These are phyloP conservation scores for Lasiurus cinereus DNA, from an alignment of 2,113 vertebrate genomes.

Conservation along the genomic window DNA sequence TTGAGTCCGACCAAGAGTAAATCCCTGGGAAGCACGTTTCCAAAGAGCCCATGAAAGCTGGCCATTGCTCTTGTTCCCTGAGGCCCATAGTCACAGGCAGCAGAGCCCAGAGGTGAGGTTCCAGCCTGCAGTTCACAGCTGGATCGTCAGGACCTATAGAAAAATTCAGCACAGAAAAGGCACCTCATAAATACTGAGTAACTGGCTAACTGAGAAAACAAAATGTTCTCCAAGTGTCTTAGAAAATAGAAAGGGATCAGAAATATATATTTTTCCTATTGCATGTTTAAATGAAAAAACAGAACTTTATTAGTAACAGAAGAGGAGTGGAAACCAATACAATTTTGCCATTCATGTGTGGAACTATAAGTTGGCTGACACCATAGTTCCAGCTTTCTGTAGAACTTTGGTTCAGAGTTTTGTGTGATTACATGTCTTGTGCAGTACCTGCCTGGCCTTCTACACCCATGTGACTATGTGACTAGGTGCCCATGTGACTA, in stretches of 20 bases:
- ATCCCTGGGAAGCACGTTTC: background rate
- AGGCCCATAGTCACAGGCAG: background rate
- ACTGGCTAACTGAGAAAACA: background rate
- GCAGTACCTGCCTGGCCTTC: background rate
- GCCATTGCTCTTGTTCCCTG: background rate
- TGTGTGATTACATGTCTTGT: background rate
- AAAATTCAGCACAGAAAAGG: background rate
- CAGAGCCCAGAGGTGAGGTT: accelerated
- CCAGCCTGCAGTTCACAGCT: background rate
- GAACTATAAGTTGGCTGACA: background rate
- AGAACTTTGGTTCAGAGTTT: background rate
- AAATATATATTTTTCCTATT: background rate
- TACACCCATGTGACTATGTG: background rate
- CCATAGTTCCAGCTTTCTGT: background rate
- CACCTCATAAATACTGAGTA: slow-evolving; percentile 34
- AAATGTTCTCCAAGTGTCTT: background rate
- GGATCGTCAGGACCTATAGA: background rate
- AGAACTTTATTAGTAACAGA: background rate
- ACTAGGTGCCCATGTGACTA: background rate
- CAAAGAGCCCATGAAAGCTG: accelerated
- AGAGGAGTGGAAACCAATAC: background rate
- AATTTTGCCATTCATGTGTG: background rate
- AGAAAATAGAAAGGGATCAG: background rate
- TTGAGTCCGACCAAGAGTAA: background rate
- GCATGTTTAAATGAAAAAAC: background rate